These are phyloP conservation scores for Bradypodion ventrale DNA, from an alignment of 2,797 vertebrate species.

Conservation along the genomic window DNA sequence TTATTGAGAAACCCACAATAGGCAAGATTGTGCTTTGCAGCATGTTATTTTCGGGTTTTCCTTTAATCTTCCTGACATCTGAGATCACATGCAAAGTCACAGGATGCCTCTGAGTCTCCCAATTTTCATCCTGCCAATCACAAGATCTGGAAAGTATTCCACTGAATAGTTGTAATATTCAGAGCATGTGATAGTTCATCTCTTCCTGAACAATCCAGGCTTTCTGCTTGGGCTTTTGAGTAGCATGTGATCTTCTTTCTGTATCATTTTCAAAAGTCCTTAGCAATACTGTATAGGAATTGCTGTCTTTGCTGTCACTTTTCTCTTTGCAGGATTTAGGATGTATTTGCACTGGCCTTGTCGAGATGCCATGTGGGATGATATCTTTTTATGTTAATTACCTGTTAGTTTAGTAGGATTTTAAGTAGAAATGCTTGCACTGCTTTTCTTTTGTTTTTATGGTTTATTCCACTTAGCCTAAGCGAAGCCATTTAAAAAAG, in stretches of 20 bases:
- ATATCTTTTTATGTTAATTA: too few species aligned
- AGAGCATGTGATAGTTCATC: background rate
- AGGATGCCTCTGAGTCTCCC: background rate
- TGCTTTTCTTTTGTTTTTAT: too few species aligned
- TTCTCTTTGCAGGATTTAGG: background rate
- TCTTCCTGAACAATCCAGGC: background rate
- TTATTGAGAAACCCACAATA: background rate
- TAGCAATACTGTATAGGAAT: background rate
- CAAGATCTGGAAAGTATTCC: conserved; percentile 11
- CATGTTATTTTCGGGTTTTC: background rate
- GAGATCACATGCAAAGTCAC: conserved; percentile 7
- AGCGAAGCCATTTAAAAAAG: too few species aligned
- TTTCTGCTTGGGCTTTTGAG: background rate
- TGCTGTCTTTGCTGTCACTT: background rate
- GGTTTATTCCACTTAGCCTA: too few species aligned
- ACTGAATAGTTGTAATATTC: background rate
- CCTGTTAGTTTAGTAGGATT: too few species aligned
- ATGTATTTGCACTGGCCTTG: background rate
- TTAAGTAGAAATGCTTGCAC: too few species aligned
- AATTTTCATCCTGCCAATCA: background rate
- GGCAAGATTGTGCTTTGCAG: background rate
- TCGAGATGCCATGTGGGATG: too few species aligned
- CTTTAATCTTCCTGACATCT: background rate
- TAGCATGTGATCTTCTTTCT: conserved; percentile 9
- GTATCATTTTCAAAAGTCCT: background rate